phyloP scores from a whole-genome alignment of 2,888 invertebrate genomes.

The Syrphus vitripennis region DNA sequence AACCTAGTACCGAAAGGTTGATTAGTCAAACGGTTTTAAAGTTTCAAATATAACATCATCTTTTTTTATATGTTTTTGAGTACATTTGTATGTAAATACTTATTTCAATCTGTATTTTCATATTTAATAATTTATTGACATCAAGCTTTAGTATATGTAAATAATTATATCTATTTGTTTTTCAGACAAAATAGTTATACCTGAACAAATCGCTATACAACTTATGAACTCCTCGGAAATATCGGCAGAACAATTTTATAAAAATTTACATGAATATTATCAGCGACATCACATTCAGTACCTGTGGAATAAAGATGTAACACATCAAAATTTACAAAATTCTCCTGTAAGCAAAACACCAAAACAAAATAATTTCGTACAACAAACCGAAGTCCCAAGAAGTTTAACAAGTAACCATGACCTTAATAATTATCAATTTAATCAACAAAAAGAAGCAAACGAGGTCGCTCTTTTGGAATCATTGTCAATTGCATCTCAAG shows the following conservation, averaged over 20 bases:
- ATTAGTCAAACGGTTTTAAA: too few species aligned
- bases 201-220: slow-evolving; percentile 80
- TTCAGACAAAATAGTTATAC: slow-evolving; percentile 81
- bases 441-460: slow-evolving; percentile 30
- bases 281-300: slow-evolving; percentile 82
- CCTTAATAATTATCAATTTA: slow-evolving; percentile 13
- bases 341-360: background rate
- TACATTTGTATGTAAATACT: too few species aligned
- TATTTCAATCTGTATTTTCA: too few species aligned
- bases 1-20: too few species aligned
- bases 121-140: too few species aligned
- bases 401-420: slow-evolving; percentile 17
- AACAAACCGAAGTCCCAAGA: slow-evolving; percentile 28
- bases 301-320: slow-evolving; percentile 39
- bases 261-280: slow-evolving; percentile 78
- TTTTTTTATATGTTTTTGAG: too few species aligned
- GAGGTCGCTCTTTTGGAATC: slow-evolving; percentile 52
- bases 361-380: slow-evolving; percentile 5
- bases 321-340: slow-evolving; percentile 30
- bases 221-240: slow-evolving; percentile 80
- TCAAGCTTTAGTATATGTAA: too few species aligned
- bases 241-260: slow-evolving; percentile 80
- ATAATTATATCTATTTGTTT: slow-evolving; percentile 13
- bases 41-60: too few species aligned
- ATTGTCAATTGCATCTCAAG: slow-evolving; percentile 33